Evolutionary conservation across 2,797 vertebrate species (phyloP), one percentile per base, ranked within the genome.

Genomic region (Spondyliosoma cantharus): DNA sequence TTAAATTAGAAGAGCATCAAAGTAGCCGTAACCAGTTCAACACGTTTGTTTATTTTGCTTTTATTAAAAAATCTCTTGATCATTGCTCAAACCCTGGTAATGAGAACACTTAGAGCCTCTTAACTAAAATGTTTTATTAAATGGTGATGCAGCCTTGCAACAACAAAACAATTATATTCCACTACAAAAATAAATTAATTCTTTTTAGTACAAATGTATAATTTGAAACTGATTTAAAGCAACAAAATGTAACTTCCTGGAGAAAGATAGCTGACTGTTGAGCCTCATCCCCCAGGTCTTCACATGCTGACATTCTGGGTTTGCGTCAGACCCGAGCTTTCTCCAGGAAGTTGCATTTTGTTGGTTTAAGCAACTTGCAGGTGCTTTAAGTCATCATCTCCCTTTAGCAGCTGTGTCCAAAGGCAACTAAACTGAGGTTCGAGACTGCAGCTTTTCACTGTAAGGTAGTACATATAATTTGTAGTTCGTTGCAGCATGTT

Each of bases 61-160:
- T 37, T 37, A 25, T 71, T 16, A 79, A 56, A 24, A 56, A 63
- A 46, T 0, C 11, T 58, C 11, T n/a, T 11, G 15, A 63, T 60
- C 22, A 32, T 66, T 25, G 12, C 42, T 59, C 46, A 46, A 50
- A 4, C 45, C 20, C 6, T 19, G 15, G 50, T 61, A 43, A 73
- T 45, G 8, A 61, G 37, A 12, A 27, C 17, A 14, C 20, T 46
- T 27, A 5, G 8, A 25, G n/a, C 7, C n/a, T 27, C 22, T 45
- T 43, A 32, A 25, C 42, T n/a, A 8, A 54, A 25, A 32, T 49
- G 8, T 68, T 83, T 64, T 32, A 52, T 57, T 32, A 56, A 68
- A 59, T 3, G 22, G 22, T 61, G n/a, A 46, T 56, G n/a, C 27
- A 32, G 46, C 11, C 13, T 32, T 45, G 29, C 29, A 54, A 67